phyloP scores from a whole-genome alignment of 2,113 vertebrate genomes.

The Sciurus niger region DNA sequence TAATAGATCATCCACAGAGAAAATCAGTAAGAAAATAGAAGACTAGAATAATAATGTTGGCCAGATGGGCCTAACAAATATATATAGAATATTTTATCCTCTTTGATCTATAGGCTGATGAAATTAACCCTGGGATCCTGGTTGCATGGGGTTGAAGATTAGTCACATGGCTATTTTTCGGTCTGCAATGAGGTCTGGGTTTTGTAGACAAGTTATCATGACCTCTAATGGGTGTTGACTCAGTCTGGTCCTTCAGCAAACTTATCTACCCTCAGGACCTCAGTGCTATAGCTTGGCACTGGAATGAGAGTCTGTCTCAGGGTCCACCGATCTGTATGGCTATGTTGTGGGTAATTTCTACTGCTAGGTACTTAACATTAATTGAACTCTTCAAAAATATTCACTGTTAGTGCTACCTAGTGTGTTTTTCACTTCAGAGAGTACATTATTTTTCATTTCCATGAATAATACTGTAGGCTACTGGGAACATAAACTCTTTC shows the following conservation, averaged over 20 bases:
- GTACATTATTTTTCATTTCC: not conserved
- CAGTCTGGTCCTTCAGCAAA: not conserved
- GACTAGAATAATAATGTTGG: no score
- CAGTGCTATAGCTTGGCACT: not conserved
- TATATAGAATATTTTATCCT: not conserved
- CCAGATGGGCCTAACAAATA: no score
- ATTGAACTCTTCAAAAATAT: not conserved
- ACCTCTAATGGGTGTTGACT: not conserved
- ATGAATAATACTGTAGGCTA: not conserved
- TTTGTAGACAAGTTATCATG: no score
- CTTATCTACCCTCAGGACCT: not conserved
- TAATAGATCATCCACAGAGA: no score
- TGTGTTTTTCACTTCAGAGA: not conserved
- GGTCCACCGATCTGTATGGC: no score
- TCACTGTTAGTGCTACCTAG: not conserved
- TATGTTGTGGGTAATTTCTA: not conserved
- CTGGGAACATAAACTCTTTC: not conserved
- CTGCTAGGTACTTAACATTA: not conserved
- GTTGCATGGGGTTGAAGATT: not conserved
- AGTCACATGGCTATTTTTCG: not conserved
- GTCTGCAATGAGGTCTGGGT: not conserved
- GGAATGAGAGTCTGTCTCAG: not conserved
- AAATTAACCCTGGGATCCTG: not conserved
- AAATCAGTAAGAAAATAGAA: no score
- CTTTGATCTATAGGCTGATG: not conserved